phyloP scores from a whole-genome alignment of 2,113 vertebrate genomes.

The Eonycteris spelaea region DNA sequence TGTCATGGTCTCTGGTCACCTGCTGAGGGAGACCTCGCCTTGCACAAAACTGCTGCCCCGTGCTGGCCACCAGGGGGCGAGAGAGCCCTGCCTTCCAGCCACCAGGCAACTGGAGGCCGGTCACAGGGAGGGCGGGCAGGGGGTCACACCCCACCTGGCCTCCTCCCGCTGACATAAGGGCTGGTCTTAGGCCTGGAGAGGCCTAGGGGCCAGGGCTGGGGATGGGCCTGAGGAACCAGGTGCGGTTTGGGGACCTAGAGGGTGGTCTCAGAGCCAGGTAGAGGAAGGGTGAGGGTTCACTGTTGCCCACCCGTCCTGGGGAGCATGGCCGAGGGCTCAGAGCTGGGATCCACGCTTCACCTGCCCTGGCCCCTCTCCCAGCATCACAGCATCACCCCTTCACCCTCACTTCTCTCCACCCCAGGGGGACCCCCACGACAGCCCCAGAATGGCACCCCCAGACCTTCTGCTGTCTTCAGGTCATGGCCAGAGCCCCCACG shows the following conservation, averaged over 20 bases:
- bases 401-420: not conserved
- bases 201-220: too few species aligned
- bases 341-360: too few species aligned
- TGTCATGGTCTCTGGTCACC: not conserved
- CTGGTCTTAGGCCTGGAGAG: not conserved
- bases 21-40: not conserved
- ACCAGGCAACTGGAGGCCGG: fast-evolving
- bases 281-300: not conserved
- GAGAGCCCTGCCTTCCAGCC: not conserved
- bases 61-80: not conserved
- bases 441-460: not conserved
- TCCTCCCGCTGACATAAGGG: not conserved
- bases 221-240: not conserved
- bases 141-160: too few species aligned
- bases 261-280: not conserved
- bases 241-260: not conserved
- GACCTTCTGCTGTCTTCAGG: not conserved
- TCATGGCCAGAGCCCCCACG: not conserved
- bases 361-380: not conserved
- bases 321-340: too few species aligned
- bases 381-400: too few species aligned
- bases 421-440: not conserved
- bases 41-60: not conserved
- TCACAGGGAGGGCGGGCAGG: not conserved
- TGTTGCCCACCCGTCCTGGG: too few species aligned